phyloP scores from a whole-genome alignment of 2,797 vertebrate species.

The Gymnocypris eckloni region DNA sequence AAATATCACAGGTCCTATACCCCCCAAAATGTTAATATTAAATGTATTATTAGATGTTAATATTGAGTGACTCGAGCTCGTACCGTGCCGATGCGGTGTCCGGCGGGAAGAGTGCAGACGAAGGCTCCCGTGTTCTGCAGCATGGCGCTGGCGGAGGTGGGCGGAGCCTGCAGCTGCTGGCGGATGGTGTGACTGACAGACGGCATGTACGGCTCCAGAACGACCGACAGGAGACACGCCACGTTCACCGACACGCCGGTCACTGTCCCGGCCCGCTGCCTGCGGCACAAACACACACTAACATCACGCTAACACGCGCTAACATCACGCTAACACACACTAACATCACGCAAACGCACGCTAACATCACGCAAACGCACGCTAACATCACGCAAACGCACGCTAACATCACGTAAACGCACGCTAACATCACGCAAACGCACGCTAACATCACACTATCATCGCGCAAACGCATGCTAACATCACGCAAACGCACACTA shows the following conservation, averaged over 20 bases:
- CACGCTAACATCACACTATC: no score
- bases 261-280: slow-evolving; percentile 88
- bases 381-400: no score
- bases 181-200: slow-evolving; percentile 85
- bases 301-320: background rate
- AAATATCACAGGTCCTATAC: background rate
- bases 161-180: slow-evolving; percentile 83
- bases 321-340: no score
- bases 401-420: no score
- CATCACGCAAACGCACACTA: no score
- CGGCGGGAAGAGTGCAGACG: slow-evolving; percentile 79
- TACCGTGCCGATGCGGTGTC: slow-evolving; percentile 90
- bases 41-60: background rate
- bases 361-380: no score
- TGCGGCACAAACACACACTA: slow-evolving; percentile 61
- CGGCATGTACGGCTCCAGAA: slow-evolving; percentile 93
- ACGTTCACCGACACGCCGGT: slow-evolving; percentile 91
- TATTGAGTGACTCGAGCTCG: slow-evolving; percentile 53
- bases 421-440: no score
- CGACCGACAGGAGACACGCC: slow-evolving; percentile 84
- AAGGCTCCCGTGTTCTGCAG: slow-evolving; percentile 78
- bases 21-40: background rate
- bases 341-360: no score
- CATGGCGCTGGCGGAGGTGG: slow-evolving; percentile 70
- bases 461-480: background rate